Evolutionary conservation across 2,113 vertebrate species (phyloP).

Genomic region (Bolborhynchus lineola): DNA sequence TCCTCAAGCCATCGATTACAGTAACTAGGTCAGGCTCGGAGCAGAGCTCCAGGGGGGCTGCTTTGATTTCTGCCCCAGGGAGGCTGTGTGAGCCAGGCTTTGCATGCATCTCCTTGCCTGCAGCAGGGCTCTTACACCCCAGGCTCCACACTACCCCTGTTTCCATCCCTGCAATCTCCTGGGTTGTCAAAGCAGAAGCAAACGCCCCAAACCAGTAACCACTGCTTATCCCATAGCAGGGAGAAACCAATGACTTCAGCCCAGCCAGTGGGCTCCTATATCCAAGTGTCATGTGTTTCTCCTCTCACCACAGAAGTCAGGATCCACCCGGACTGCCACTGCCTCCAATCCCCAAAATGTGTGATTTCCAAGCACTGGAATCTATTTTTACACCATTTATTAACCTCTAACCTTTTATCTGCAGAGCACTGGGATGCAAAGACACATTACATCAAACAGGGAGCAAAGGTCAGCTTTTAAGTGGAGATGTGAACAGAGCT

Average conservation of each 20-base stretch:
- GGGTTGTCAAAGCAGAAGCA: neutral
- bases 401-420: constrained; percentile 62
- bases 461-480: constrained; percentile 56
- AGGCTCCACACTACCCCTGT: fast-evolving
- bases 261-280: neutral
- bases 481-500: neutral
- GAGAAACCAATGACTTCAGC: neutral
- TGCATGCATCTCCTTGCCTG: neutral
- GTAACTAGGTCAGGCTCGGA: neutral
- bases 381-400: constrained; percentile 35
- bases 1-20: fast-evolving
- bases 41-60: neutral
- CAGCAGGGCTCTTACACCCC: neutral
- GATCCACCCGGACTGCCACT: neutral
- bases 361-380: constrained; percentile 5
- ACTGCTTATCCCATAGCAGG: neutral
- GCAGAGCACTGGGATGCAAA: neutral
- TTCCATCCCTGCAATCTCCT: neutral
- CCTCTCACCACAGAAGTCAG: constrained; percentile 9
- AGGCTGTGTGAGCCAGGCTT: neutral
- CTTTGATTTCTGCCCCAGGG: neutral
- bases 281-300: fast-evolving
- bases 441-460: neutral
- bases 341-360: constrained; percentile 38
- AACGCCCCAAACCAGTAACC: neutral